These are phyloP conservation scores for Alouatta caraya DNA, from an alignment of 2,797 vertebrate genomes.

Conservation along the genomic window DNA sequence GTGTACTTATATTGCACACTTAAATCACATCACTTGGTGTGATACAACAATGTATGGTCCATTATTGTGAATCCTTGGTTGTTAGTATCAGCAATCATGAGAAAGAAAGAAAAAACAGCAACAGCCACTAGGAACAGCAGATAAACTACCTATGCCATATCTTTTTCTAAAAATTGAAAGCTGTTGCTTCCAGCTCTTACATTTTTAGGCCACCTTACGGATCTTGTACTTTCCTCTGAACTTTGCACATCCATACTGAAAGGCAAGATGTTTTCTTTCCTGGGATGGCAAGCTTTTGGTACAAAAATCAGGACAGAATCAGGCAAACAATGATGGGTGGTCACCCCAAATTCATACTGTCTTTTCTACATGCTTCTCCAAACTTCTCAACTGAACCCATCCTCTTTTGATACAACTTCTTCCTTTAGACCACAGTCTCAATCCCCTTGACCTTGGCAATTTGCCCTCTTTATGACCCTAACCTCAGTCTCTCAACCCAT, in stretches of 20 bases:
- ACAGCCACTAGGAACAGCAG: background rate
- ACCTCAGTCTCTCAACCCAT: background rate
- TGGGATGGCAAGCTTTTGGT: background rate
- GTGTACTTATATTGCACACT: background rate
- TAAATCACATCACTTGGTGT: background rate
- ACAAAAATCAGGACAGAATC: background rate
- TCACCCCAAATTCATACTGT: background rate
- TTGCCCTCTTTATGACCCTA: background rate
- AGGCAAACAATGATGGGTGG: background rate
- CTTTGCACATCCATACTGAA: background rate
- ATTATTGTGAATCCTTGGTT: background rate
- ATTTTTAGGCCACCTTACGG: background rate
- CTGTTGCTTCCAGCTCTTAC: background rate
- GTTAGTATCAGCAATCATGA: background rate
- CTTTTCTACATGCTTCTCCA: background rate
- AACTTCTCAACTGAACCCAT: background rate
- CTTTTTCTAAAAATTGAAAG: background rate
- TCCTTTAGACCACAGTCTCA: background rate
- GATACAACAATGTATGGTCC: background rate
- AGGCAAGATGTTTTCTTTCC: background rate
- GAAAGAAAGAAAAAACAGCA: background rate
- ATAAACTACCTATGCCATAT: background rate
- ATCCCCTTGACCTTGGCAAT: background rate
- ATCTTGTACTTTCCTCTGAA: background rate
- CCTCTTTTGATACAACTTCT: background rate